Evolutionary conservation across 2,888 invertebrate species (phyloP).

Genomic region (Brassicogethes aeneus): DNA sequence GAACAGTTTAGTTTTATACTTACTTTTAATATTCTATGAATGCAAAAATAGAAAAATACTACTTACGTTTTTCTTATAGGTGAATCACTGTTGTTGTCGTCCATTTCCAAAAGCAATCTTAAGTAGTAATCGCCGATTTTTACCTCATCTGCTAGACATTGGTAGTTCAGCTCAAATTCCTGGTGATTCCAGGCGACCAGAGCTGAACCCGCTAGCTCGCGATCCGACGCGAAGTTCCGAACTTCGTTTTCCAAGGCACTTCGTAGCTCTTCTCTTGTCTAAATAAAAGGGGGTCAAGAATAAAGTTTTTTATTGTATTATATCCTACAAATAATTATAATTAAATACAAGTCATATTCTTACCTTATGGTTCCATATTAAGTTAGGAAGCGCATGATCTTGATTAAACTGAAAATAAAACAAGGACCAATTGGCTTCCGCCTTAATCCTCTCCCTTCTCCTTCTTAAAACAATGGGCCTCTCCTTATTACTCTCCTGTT

Average conservation of each 20-base stretch:
- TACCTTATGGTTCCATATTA: constrained; percentile 98
- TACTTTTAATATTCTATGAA: no score
- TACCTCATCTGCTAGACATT: constrained; percentile 91
- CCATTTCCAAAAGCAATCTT: constrained; percentile 85
- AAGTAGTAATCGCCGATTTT: constrained; percentile 98
- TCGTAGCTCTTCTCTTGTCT: constrained; percentile 92
- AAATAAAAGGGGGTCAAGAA: constrained; percentile 15
- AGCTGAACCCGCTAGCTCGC: constrained; percentile 73
- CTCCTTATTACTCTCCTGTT: constrained; percentile 55
- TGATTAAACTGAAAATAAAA: constrained; percentile 93
- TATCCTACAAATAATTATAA: constrained; percentile 4
- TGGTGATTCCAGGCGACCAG: constrained; percentile 96
- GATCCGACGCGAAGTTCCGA: constrained; percentile 79
- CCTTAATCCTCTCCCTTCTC: constrained; percentile 79
- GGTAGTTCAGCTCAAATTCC: constrained; percentile 92
- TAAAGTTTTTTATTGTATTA: constrained; percentile 5
- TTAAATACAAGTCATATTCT: constrained; percentile 14
- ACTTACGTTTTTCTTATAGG: constrained; percentile 87
- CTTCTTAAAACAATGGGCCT: constrained; percentile 88
- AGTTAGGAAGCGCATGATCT: constrained; percentile 91
- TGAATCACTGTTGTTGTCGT: constrained; percentile 66
- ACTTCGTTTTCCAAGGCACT: constrained; percentile 90
- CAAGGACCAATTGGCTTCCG: constrained; percentile 81
- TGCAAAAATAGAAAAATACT: neutral
- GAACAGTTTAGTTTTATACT: no score